phyloP scores from a whole-genome alignment of 2,888 invertebrate species.

The Schrankia costaestrigalis region DNA sequence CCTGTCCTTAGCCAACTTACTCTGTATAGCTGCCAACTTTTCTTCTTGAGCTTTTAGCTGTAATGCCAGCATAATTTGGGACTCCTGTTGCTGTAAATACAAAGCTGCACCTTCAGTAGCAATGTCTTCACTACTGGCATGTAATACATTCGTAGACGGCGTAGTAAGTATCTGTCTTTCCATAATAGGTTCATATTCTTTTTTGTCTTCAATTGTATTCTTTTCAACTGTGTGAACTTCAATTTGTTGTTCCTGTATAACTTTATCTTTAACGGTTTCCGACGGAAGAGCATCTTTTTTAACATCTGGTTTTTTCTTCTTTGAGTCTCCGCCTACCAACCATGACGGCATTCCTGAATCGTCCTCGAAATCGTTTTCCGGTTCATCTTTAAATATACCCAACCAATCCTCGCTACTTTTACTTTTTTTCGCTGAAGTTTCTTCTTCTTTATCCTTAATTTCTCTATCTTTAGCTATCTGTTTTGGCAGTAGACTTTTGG shows the following conservation, averaged over 20 bases:
- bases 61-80: constrained; percentile 81
- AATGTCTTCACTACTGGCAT: constrained; percentile 59
- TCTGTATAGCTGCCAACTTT: constrained; percentile 77
- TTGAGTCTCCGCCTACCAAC: constrained; percentile 54
- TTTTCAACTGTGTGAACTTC: constrained; percentile 23
- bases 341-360: constrained; percentile 65
- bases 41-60: constrained; percentile 84
- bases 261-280: constrained; percentile 26
- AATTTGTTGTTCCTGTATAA: constrained; percentile 18
- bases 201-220: constrained; percentile 11
- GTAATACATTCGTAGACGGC: constrained; percentile 28
- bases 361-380: constrained; percentile 43
- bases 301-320: constrained; percentile 49
- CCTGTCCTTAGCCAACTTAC: constrained; percentile 42
- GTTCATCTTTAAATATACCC: constrained; percentile 66
- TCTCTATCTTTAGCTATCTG: constrained; percentile 31
- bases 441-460: constrained; percentile 43
- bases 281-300: constrained; percentile 28
- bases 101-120: constrained; percentile 78
- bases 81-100: constrained; percentile 82
- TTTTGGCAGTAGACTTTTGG: constrained; percentile 40
- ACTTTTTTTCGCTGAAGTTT: constrained; percentile 37
- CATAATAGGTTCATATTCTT: constrained; percentile 14
- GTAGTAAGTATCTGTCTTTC: constrained; percentile 23
- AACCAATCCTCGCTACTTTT: constrained; percentile 69